Conservation (phyloP, 2,113 vertebrate genomes). For the Orientallactaga bullata region DNA sequence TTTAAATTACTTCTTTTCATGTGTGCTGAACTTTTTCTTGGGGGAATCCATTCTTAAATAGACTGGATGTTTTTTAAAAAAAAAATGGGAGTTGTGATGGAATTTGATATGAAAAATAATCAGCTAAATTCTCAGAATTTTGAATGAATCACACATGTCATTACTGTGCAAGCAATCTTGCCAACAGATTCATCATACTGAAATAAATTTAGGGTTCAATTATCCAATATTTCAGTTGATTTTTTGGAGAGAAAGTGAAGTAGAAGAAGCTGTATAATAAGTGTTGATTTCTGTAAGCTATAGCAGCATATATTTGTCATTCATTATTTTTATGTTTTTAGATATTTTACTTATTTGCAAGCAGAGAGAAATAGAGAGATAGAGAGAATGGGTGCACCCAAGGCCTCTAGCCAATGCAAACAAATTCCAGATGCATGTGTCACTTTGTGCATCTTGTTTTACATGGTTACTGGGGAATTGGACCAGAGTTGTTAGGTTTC, state of each 20-base stretch:
- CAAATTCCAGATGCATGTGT: too few relatives aligned
- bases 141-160: neutral
- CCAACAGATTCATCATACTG: conserved; percentile 5
- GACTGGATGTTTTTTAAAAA: conserved; percentile 27
- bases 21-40: conserved; percentile 3
- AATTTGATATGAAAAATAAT: conserved; percentile 33
- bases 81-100: conserved; percentile 32
- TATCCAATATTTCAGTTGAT: conserved; percentile 45
- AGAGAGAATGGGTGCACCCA: too few relatives aligned
- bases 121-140: conserved; percentile 29
- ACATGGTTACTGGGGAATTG: too few relatives aligned
- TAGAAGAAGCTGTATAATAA: conserved; percentile 18
- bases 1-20: conserved; percentile 60
- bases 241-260: conserved; percentile 24
- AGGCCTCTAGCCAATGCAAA: too few relatives aligned
- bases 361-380: too few relatives aligned
- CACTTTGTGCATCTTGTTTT: too few relatives aligned
- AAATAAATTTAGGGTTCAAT: conserved; percentile 30
- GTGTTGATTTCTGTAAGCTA: conserved; percentile 20
- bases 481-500: too few relatives aligned
- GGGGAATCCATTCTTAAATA: conserved; percentile 51
- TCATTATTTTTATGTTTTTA: conserved; percentile 41
- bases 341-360: too few relatives aligned
- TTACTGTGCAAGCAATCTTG: neutral
- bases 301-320: neutral